Conservation (phyloP, 1,140 invertebrate species). For the Cydia strobilella region DNA sequence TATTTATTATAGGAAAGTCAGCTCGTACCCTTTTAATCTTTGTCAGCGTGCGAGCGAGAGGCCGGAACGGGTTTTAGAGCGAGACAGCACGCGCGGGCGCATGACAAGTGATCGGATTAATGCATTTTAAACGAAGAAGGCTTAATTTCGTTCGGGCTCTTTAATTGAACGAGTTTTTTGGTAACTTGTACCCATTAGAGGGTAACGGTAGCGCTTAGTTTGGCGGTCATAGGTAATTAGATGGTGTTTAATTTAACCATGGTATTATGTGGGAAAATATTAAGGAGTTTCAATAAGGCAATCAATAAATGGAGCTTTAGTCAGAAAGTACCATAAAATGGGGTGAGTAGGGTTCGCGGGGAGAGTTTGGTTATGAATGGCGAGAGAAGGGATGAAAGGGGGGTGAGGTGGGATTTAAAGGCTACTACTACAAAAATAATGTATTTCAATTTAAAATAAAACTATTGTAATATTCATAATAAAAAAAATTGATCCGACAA, state of each 20-base stretch:
- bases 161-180: conserved; percentile 73
- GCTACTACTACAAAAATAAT: too few species aligned
- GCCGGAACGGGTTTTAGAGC: conserved; percentile 72
- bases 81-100: conserved; percentile 58
- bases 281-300: neutral
- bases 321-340: too few species aligned
- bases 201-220: conserved; percentile 11
- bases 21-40: conserved; percentile 55
- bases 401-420: too few species aligned
- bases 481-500: too few species aligned
- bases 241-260: conserved; percentile 13
- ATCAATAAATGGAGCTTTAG: neutral
- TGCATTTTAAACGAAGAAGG: conserved; percentile 78
- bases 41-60: conserved; percentile 57
- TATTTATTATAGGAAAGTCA: neutral
- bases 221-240: neutral
- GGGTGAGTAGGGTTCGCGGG: too few species aligned
- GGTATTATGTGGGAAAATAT: neutral
- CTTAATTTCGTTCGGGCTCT: conserved; percentile 74
- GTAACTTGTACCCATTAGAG: conserved; percentile 33
- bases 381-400: too few species aligned
- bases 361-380: too few species aligned
- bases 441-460: too few species aligned
- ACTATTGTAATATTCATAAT: too few species aligned
- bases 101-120: conserved; percentile 79